Evolutionary conservation across 2,113 vertebrate genomes (phyloP), one percentile per base, ranked within the genome.

Genomic region (Leptobrachium leishanense): DNA sequence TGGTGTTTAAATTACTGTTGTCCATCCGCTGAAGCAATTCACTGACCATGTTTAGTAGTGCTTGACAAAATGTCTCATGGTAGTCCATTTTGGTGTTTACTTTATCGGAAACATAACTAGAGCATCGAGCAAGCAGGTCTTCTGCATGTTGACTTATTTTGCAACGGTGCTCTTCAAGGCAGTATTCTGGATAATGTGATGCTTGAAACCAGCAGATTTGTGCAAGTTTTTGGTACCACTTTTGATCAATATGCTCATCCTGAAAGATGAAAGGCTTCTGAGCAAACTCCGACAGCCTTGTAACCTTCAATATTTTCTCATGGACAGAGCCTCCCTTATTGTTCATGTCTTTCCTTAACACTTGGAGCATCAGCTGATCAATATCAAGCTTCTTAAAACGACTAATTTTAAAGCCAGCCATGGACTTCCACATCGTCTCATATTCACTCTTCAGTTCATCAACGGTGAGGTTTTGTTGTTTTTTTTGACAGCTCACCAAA

Each of bases 21-120:
- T 75, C 12, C 20, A 40, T 9, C 5, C 13, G 15, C 7, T 43
- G n/a, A 39, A 81, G 42, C 1, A 0, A 40, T 10, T 8, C 86
- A 68, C 91, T 91, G 63, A 91, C 66, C 40, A 79, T 90, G 69
- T 83, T 72, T n/a, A 94, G 79, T 54, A 92, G 13, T 57, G 88
- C 86, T 10, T 65, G 4, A 20, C 81, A 73, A 15, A 82, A 77
- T 2, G 57, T 81, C 9, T 64, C 72, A 59, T 88, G 86, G 71
- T 92, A 93, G 74, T 87, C 86, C 59, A 82, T 83, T 15, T 81
- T 68, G 55, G 82, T 77, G 1, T 54, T 73, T 39, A 63, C 74
- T 83, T 90, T 92, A 2, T 87, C 81, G 63, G 40, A 72, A 2
- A 88, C 82, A 83, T 86, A 90, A n/a, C 81, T 81, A 2, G 84